Percentiles rank a stretch among this genome's conserved stretches.
These are phyloP conservation scores for Aromia moschata DNA, from an alignment of 2,888 invertebrate genomes.

Conservation along the genomic window DNA sequence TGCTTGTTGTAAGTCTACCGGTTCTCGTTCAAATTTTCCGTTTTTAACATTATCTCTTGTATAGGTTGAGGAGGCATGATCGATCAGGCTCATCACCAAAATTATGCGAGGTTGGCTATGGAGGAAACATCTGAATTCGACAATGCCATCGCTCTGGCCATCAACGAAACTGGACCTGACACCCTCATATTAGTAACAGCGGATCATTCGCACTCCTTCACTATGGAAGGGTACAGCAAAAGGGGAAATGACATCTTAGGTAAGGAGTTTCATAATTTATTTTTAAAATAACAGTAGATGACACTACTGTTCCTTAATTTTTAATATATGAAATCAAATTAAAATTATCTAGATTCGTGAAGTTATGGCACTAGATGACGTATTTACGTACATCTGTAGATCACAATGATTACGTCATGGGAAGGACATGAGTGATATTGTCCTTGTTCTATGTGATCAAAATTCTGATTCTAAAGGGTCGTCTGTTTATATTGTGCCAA, in stretches of 20 bases:
- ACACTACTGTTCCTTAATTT: no score
- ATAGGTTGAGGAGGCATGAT: conserved; percentile 86
- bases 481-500: no score
- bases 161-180: conserved; percentile 65
- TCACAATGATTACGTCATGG: no score
- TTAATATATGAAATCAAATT: no score
- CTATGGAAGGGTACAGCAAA: conserved; percentile 78
- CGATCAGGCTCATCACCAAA: conserved; percentile 87
- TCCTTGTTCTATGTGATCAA: no score
- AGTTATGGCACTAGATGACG: no score
- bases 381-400: no score
- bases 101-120: conserved; percentile 78
- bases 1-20: conserved; percentile 7
- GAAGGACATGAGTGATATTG: no score
- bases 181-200: conserved; percentile 87
- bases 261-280: no score
- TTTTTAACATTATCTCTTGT: neutral
- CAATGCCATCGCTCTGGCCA: conserved; percentile 75
- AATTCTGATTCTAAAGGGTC: no score
- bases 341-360: no score
- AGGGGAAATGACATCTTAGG: conserved; percentile 77
- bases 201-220: conserved; percentile 82
- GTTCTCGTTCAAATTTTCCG: neutral
- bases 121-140: conserved; percentile 82
- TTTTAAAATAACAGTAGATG: no score